Evolutionary conservation across 2,113 vertebrate genomes (phyloP), one percentile per base, ranked within the genome.

Genomic region (Plecotus auritus): DNA sequence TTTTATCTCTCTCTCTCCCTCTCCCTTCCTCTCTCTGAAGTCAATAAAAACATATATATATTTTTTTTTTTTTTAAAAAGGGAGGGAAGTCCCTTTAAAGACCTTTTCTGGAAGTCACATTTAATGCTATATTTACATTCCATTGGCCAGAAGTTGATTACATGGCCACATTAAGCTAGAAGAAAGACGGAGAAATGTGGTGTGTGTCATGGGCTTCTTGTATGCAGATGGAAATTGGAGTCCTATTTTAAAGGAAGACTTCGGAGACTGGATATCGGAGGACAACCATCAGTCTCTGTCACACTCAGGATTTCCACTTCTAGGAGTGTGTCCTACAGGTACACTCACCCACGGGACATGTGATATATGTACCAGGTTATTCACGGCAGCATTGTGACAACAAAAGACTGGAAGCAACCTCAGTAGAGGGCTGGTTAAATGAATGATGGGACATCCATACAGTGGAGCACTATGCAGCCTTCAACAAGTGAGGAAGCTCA

Each of bases 241-340:
- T 28, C 81, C 42, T 78, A 14, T 92, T 83, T 92, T 47, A 74
- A 80, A 88, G 82, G 37, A 85, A 69, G 30, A 92, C 76, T 23
- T 23, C 47, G 23, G 67, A 66, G 20, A 16, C 49, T 72, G 66
- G 8, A 28, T 82, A 20, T 5, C 40, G 26, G 74, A 74, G 54
- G 47, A 66, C 13, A 86, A 12, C 74, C 30, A 11, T 67, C 35
- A 13, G 40, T 61, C 51, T 45, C 70, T 88, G 86, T 66, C 66
- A 66, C n/a, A 11, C 16, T 61, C 18, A 30, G 20, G 26, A 76
- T 28, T 69, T 54, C 64, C 56, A 23, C 7, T n/a, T 80, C 14
- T 22, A 35, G 30, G 32, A 64, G 37, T 30, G 35, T 40, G n/a
- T 67, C 84, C 81, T 51, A 26, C 6, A 32, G 30, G 35, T 42